Percentiles rank a stretch among this genome's conserved stretches.
Conservation (phyloP, 2,888 invertebrate species). For the Steinernema carpocapsae region DNA sequence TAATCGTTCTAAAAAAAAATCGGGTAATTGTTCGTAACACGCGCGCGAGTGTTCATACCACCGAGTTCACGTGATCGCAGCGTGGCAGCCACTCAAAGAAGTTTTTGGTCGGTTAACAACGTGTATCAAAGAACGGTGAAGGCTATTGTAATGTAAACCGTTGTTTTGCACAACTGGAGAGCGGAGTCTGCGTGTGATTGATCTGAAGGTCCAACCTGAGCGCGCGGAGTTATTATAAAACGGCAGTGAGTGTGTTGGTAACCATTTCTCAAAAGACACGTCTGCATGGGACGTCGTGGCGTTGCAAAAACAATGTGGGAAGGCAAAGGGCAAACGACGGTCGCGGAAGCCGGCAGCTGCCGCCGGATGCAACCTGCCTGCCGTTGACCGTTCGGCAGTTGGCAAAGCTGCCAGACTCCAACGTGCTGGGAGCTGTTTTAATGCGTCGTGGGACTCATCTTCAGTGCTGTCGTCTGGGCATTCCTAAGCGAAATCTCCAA, state of each 20-base stretch:
- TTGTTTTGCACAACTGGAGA: conserved; percentile 19
- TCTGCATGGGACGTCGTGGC: too few species aligned
- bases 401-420: too few species aligned
- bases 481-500: too few species aligned
- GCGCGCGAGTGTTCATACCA: too few species aligned
- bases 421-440: too few species aligned
- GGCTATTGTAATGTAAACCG: neutral
- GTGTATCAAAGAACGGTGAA: neutral
- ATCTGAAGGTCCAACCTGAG: neutral
- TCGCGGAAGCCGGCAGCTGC: conserved; percentile 9
- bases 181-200: conserved; percentile 23
- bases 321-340: conserved; percentile 9
- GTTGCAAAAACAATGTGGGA: neutral
- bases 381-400: neutral
- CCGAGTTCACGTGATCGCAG: neutral
- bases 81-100: too few species aligned
- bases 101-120: neutral
- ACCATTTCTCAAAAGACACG: too few species aligned
- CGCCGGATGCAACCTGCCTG: conserved; percentile 4
- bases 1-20: too few species aligned
- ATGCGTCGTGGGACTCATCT: too few species aligned
- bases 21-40: too few species aligned
- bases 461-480: too few species aligned
- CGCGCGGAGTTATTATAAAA: neutral
- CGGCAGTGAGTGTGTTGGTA: neutral